Base-by-base conservation (phyloP, 2,888 invertebrate species). In the Agriopis aurantiaria region DNA sequence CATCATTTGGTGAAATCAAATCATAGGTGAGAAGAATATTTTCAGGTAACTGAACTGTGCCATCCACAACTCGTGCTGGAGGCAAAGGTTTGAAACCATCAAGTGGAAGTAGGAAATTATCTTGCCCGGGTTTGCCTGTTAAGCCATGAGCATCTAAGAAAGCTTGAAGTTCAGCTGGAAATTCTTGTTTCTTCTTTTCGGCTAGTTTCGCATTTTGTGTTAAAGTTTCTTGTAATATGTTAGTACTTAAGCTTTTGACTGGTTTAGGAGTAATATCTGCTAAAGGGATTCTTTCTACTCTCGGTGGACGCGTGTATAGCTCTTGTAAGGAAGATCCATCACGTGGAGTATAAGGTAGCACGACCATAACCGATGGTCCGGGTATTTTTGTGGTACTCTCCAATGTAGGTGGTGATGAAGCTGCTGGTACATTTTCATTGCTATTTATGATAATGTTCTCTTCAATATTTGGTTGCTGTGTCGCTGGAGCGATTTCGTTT, bases 251-350 rank as follows among this genome's bases (percentile, higher is more conserved):
- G 9, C 74, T 72, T 66, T 80, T 84, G 0, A 75, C 61, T 41
- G 89, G 85, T 73, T 83, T 90, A 4, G 86, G 82, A n/a, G 89
- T 88, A 3, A 86, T 80, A 65, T 86, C 85, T 4, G 85, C 81
- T 71, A 85, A 88, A 40, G 88, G 84, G 2, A 96, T 89, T 57
- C 96, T 92, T 82, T 95, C 95, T 0, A 95, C 94, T 72, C 96
- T 89, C 0, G 97, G 96, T 56, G 96, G 95, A 83, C 95, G 96
- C 3, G 96, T 96, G 79, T 95, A 96, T 0, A 96, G 85, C 76
- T 96, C 96, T 80, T 96, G 95, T 62, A 96, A 88, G 6, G 94
- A 91, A 1, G 94, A 92, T 0, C 95, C 92, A 75, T 95, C 95
- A 49, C 95, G 88, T 8, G 95, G 93, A 57, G 96, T 95, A 78